These are phyloP conservation scores for Trichogramma dendrolimi DNA, from an alignment of 2,888 invertebrate species.

Conservation along the genomic window DNA sequence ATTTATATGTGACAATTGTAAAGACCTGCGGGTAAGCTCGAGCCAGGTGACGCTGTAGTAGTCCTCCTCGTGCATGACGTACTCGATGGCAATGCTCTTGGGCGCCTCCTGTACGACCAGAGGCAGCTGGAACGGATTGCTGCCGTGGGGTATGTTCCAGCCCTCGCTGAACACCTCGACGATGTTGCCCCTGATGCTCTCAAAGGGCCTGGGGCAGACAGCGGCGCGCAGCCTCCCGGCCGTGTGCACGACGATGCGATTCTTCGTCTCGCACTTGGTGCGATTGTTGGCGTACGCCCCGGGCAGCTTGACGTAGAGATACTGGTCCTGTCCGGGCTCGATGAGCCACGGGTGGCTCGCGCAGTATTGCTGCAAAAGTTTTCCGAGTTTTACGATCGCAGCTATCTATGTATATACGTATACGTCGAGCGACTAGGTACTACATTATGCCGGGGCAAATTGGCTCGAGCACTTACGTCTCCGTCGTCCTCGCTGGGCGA, in stretches of 20 bases:
- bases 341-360: conserved; percentile 77
- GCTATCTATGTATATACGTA: neutral
- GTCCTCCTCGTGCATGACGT: conserved; percentile 66
- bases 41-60: conserved; percentile 78
- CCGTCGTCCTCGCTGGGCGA: conserved; percentile 55
- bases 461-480: conserved; percentile 46
- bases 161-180: conserved; percentile 84
- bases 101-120: conserved; percentile 62
- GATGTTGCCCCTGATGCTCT: conserved; percentile 59
- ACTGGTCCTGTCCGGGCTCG: conserved; percentile 71
- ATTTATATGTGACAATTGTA: conserved; percentile 5
- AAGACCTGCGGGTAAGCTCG: conserved; percentile 67
- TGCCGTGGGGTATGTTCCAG: conserved; percentile 57
- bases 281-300: conserved; percentile 61
- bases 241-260: conserved; percentile 75
- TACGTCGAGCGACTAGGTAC: neutral
- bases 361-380: conserved; percentile 66
- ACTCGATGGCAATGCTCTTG: conserved; percentile 73
- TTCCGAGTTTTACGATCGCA: neutral
- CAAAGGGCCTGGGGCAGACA: conserved; percentile 59
- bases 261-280: conserved; percentile 68
- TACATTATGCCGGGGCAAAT: neutral
- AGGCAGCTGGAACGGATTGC: conserved; percentile 44
- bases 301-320: conserved; percentile 73
- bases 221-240: conserved; percentile 62